These are phyloP conservation scores for Daphoenositta chrysoptera DNA, from an alignment of 2,113 vertebrate species.

Conservation along the genomic window DNA sequence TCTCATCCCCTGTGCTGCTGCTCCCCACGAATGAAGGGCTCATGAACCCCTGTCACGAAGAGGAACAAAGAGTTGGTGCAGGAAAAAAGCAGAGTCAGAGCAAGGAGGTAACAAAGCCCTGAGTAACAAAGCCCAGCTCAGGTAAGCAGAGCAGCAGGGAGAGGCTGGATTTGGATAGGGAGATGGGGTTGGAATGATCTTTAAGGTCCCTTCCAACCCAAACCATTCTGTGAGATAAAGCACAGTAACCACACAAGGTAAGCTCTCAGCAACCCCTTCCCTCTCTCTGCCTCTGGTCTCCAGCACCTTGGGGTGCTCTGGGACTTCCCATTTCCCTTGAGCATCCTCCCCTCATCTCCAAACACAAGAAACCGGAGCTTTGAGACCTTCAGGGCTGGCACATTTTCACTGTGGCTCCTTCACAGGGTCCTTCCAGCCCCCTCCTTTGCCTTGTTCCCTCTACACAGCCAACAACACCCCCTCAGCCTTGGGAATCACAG, in stretches of 20 bases:
- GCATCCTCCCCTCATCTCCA: background rate
- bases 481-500: background rate
- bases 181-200: background rate
- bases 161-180: background rate
- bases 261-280: background rate
- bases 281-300: background rate
- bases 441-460: background rate
- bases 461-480: background rate
- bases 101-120: background rate
- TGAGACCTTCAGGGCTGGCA: background rate
- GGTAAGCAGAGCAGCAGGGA: background rate
- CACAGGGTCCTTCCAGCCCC: background rate
- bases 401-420: background rate
- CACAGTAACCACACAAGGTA: background rate
- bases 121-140: background rate
- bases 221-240: background rate
- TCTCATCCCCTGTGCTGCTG: background rate
- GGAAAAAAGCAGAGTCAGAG: background rate
- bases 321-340: background rate
- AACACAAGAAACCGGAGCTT: background rate
- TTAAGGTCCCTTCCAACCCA: background rate
- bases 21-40: background rate
- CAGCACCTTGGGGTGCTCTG: background rate
- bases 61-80: background rate
- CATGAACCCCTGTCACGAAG: background rate